Conservation (phyloP, 1,140 invertebrate genomes). For the Lordiphosa mommai region DNA sequence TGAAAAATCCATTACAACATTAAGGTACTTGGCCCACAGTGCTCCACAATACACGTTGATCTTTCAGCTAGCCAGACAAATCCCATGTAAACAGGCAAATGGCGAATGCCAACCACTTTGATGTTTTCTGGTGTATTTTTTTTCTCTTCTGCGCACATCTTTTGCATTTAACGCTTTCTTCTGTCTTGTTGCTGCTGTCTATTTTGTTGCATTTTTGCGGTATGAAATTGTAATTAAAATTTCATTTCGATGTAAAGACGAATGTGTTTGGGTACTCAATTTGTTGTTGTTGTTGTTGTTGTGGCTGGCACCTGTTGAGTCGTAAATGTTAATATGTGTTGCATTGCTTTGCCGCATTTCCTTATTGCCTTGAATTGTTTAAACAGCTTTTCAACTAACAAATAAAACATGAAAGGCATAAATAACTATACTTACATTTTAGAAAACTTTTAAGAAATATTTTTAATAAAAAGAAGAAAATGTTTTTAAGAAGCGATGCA, state of each 20-base stretch:
- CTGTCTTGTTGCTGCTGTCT: neutral
- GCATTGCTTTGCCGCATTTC: too few relatives aligned
- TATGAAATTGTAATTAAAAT: conserved; percentile 37
- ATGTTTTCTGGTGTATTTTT: conserved; percentile 14
- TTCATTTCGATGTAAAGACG: conserved; percentile 17
- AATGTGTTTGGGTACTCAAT: neutral
- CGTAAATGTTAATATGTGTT: neutral
- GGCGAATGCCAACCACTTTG: conserved; percentile 11
- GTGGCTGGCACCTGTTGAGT: neutral
- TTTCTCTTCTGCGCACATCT: neutral
- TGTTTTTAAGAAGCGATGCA: too few relatives aligned
- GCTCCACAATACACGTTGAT: too few relatives aligned
- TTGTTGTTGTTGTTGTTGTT: conserved; percentile 11
- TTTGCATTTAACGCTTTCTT: neutral
- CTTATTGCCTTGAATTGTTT: too few relatives aligned
- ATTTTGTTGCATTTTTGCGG: conserved; percentile 7
- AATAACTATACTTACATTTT: too few relatives aligned
- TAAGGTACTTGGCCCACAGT: too few relatives aligned
- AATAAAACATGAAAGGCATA: too few relatives aligned
- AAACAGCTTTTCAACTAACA: too few relatives aligned
- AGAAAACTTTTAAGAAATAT: too few relatives aligned
- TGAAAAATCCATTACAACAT: too few relatives aligned
- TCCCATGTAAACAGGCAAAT: conserved; percentile 3
- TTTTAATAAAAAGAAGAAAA: too few relatives aligned
- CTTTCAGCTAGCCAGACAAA: neutral